phyloP scores from a whole-genome alignment of 2,888 invertebrate genomes.

The Stegophylla sp. region DNA sequence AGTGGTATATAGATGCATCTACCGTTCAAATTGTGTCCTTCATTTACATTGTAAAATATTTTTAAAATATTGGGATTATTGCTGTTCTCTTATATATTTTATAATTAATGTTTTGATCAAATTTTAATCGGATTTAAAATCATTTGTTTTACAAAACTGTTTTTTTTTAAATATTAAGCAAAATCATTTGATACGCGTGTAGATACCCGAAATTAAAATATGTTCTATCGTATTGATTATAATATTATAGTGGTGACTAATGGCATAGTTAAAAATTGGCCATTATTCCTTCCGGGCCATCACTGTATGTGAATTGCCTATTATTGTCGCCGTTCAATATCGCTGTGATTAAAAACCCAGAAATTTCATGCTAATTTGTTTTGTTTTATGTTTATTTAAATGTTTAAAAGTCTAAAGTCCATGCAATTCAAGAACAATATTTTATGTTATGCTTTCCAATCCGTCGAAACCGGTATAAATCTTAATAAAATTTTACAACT shows the following conservation, averaged over 20 bases:
- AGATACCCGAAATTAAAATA: too few species aligned
- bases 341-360: not conserved
- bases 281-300: not conserved
- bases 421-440: not conserved
- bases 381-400: not conserved
- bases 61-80: not conserved
- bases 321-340: not conserved
- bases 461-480: conserved; percentile 2
- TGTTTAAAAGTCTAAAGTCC: not conserved
- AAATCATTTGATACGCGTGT: not conserved
- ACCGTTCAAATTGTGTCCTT: not conserved
- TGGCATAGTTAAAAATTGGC: not conserved
- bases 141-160: not conserved
- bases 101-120: not conserved
- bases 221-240: too few species aligned
- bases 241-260: not conserved
- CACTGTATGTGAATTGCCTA: conserved; percentile 11
- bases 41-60: not conserved
- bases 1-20: too few species aligned
- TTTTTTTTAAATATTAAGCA: not conserved
- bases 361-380: not conserved
- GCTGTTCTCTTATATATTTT: not conserved
- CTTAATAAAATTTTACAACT: conserved; percentile 1
- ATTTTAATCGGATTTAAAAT: not conserved
- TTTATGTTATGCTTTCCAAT: conserved; percentile 12